phyloP scores from a whole-genome alignment of 1,140 invertebrate genomes.

The Theocolax elegans region DNA sequence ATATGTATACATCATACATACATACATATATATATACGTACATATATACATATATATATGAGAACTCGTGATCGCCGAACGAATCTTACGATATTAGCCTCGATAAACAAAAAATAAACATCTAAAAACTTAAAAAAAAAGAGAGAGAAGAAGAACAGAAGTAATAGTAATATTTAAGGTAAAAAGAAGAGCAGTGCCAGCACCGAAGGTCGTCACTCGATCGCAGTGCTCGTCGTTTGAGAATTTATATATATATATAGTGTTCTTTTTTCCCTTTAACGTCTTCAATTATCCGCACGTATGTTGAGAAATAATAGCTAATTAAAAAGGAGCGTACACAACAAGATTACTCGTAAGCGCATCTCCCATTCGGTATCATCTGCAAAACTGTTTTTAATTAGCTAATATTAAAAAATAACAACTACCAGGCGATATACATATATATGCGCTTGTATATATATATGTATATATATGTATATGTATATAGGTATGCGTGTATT shows the following conservation, averaged over 20 bases:
- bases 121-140: conserved; percentile 40
- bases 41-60: too few species aligned
- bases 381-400: conserved; percentile 33
- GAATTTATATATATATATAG: conserved; percentile 21
- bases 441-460: neutral
- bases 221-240: conserved; percentile 27
- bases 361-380: neutral
- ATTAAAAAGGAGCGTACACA: conserved; percentile 17
- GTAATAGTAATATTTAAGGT: neutral
- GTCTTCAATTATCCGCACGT: neutral
- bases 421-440: conserved; percentile 23
- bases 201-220: conserved; percentile 30
- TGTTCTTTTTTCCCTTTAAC: neutral
- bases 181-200: conserved; percentile 25
- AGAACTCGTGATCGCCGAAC: conserved; percentile 17
- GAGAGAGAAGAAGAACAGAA: neutral
- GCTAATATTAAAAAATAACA: conserved; percentile 40
- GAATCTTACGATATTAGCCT: conserved; percentile 26
- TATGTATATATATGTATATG: neutral
- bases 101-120: conserved; percentile 38
- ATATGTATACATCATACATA: too few species aligned
- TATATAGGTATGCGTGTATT: neutral
- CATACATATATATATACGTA: too few species aligned
- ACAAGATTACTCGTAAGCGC: neutral
- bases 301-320: conserved; percentile 30